A percentile compares a stretch with the other conserved stretches of the same genome.
phyloP scores from a whole-genome alignment of 2,113 vertebrate genomes.

The Bufo bufo region DNA sequence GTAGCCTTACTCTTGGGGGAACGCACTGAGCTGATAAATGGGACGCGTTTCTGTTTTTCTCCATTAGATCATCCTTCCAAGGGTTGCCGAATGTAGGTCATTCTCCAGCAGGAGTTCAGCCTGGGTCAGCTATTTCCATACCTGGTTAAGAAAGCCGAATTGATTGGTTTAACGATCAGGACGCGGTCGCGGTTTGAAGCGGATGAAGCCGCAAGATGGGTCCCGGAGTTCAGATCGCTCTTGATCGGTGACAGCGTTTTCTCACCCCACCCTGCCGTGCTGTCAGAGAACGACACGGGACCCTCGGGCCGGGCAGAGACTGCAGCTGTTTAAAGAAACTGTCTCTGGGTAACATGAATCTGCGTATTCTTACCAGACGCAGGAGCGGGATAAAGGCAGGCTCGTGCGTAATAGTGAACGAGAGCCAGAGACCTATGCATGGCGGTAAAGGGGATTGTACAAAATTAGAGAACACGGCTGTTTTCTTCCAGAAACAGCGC shows the following conservation, averaged over 20 bases:
- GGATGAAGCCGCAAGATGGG: not conserved
- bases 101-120: constrained; percentile 1
- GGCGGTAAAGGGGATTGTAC: too few species aligned
- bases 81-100: not conserved
- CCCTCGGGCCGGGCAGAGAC: constrained; percentile 12
- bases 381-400: too few species aligned
- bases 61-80: not conserved
- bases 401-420: too few species aligned
- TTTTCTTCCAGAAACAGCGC: too few species aligned
- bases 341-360: not conserved
- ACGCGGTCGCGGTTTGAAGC: not conserved
- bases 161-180: constrained; percentile 21
- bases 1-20: too few species aligned
- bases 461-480: too few species aligned
- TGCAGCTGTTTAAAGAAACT: constrained; percentile 28
- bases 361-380: not conserved
- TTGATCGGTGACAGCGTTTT: constrained; percentile 5
- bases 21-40: not conserved
- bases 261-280: not conserved
- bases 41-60: not conserved
- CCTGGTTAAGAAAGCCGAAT: constrained; percentile 37
- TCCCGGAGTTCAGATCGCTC: constrained; percentile 4
- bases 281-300: not conserved
- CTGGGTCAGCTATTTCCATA: constrained; percentile 24
- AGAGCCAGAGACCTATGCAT: too few species aligned